A percentile compares a stretch with the other conserved stretches of the same genome.
Conservation (phyloP, 2,797 vertebrate species). For the Pachyuromys duprasi region DNA sequence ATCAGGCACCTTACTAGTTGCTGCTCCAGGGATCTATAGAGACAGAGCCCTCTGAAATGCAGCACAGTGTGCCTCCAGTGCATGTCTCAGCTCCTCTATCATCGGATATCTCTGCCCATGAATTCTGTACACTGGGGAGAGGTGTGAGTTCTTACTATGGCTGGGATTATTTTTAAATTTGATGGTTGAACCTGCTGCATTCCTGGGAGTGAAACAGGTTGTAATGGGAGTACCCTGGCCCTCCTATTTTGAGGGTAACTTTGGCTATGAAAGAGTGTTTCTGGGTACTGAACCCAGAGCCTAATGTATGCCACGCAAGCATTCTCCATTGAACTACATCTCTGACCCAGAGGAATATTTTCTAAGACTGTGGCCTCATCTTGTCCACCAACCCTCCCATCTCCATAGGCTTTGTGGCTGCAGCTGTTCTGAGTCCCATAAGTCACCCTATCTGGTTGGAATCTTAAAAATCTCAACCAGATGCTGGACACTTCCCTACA, state of each 20-base stretch:
- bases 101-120: background rate
- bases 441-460: too few species aligned
- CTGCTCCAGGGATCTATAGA: background rate
- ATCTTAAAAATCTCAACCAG: background rate
- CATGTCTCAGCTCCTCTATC: background rate
- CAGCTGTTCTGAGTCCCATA: rapidly evolving
- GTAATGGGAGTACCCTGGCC: background rate
- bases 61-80: background rate
- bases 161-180: background rate
- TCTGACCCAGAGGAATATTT: background rate
- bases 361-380: background rate
- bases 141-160: background rate
- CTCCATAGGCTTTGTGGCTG: background rate
- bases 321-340: background rate
- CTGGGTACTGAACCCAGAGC: background rate
- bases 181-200: background rate
- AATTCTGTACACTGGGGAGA: background rate
- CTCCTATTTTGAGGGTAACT: background rate
- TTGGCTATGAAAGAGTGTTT: rapidly evolving
- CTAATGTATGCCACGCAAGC: background rate
- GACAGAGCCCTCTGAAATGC: background rate
- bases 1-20: background rate
- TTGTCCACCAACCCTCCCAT: background rate
- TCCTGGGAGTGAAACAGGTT: background rate
- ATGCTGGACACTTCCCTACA: rapidly evolving